Percentiles rank a stretch among this genome's conserved stretches.
phyloP scores from a whole-genome alignment of 2,113 vertebrate genomes.

The Anoura caudifer region DNA sequence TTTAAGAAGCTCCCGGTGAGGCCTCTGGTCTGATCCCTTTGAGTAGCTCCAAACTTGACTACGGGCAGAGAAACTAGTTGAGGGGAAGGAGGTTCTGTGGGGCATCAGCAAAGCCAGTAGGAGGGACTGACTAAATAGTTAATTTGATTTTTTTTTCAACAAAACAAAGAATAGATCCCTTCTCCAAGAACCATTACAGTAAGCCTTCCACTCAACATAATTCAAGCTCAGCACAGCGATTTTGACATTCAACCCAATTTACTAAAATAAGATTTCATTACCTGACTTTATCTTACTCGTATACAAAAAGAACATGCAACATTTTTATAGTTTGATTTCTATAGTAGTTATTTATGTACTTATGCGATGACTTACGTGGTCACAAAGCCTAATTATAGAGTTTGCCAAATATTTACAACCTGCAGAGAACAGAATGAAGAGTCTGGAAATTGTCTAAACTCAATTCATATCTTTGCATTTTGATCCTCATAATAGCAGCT shows the following conservation, averaged over 20 bases:
- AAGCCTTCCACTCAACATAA: neutral
- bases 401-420: conserved; percentile 60
- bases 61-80: neutral
- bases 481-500: conserved; percentile 49
- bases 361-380: conserved; percentile 28
- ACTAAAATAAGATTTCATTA: conserved; percentile 20
- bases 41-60: neutral
- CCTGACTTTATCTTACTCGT: neutral
- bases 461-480: conserved; percentile 54
- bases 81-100: neutral
- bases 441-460: conserved; percentile 39
- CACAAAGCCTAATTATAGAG: conserved; percentile 33
- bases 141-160: neutral
- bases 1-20: neutral
- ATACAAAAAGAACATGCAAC: neutral
- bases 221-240: neutral
- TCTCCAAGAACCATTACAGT: neutral
- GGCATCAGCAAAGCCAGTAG: neutral
- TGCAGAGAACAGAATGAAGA: conserved; percentile 39
- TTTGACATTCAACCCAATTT: neutral
- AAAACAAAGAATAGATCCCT: conserved; percentile 31
- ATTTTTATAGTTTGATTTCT: conserved; percentile 51
- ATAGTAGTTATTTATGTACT: neutral
- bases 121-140: neutral
- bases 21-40: neutral